Evolutionary conservation across 2,888 invertebrate genomes (phyloP), one percentile per base, ranked within the genome.

Genomic region (Slavum lentiscoides): DNA sequence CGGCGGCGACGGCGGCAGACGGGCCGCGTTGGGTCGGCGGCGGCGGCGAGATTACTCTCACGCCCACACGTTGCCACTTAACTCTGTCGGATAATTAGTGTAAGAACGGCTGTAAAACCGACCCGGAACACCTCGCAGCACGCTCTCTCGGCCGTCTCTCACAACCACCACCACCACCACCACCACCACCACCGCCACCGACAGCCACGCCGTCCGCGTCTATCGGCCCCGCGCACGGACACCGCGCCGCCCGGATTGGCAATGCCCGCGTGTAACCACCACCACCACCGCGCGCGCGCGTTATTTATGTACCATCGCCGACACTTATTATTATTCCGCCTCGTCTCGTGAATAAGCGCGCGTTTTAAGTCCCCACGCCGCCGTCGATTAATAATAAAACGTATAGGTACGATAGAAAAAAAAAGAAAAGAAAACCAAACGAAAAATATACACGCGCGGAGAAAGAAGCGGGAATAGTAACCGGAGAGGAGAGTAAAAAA

Each of bases 11-110:
- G 70, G 70, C 69, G 61, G 70, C 70, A 66, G 80, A 80, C 61
- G 77, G 77, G 77, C 72, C 80, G 80, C 80, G 80, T 80, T 23
- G 80, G 80, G 70, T 64, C 80, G 80, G 30, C 30, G 30, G 30
- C 80, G 70, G 70, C 69, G 61, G 70, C 70, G 80, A 80, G 80
- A 80, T 80, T 80, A 80, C 80, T 80, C 80, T 80, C 80, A 80
- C 80, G 80, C 80, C 80, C 70, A 80, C 80, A 80, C 80, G 80
- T 72, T 80, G 80, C 80, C 80, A 80, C 80, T 80, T 72, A 72
- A 80, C 80, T 80, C 72, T 37, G 80, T 72, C 72, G 80, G 80
- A 80, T 80, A 80, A 80, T 80, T 80, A 80, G 80, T 64, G 80
- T 72, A 72, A 80, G 80, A 58, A 70, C 62, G 80, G 80, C 72